Percentiles rank a stretch among this genome's conserved stretches.
Evolutionary conservation across 2,888 invertebrate genomes (phyloP).

Genomic region (Ophioninae sp.): DNA sequence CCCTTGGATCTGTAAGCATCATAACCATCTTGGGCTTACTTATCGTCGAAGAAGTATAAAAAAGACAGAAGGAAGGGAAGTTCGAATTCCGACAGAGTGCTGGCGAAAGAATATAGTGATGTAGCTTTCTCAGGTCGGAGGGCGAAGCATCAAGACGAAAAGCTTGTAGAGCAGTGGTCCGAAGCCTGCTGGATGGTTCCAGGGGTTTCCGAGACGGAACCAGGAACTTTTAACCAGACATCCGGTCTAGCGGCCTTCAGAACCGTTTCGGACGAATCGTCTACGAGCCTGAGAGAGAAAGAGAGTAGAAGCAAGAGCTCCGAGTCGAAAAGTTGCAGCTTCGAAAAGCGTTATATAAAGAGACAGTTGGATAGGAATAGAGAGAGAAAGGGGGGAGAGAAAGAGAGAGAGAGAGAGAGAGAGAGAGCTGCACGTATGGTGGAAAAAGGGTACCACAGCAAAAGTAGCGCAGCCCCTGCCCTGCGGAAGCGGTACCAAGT

Average conservation of each 20-base stretch:
- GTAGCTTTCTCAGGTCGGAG: slow-evolving; percentile 27
- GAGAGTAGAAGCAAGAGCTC: slow-evolving; percentile 45
- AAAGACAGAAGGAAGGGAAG: slow-evolving; percentile 26
- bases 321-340: slow-evolving; percentile 62
- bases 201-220: slow-evolving; percentile 61
- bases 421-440: background rate
- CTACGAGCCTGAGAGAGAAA: slow-evolving; percentile 41
- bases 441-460: slow-evolving; percentile 48
- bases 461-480: slow-evolving; percentile 62
- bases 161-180: slow-evolving; percentile 50
- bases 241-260: slow-evolving; percentile 61
- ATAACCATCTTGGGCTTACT: slow-evolving; percentile 44
- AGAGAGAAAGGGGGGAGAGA: slow-evolving; percentile 14
- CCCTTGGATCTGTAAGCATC: slow-evolving; percentile 20
- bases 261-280: slow-evolving; percentile 44
- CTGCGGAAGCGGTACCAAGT: slow-evolving; percentile 68
- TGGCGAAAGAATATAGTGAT: slow-evolving; percentile 35
- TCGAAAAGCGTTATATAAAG: slow-evolving; percentile 50
- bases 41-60: slow-evolving; percentile 42
- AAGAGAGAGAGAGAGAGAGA: slow-evolving; percentile 11
- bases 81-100: slow-evolving; percentile 32
- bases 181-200: slow-evolving; percentile 51
- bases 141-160: slow-evolving; percentile 29
- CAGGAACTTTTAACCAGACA: slow-evolving; percentile 62
- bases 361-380: slow-evolving; percentile 27